phyloP scores from a whole-genome alignment of 2,797 vertebrate genomes.

The Parauchenoglanis punctatus region DNA sequence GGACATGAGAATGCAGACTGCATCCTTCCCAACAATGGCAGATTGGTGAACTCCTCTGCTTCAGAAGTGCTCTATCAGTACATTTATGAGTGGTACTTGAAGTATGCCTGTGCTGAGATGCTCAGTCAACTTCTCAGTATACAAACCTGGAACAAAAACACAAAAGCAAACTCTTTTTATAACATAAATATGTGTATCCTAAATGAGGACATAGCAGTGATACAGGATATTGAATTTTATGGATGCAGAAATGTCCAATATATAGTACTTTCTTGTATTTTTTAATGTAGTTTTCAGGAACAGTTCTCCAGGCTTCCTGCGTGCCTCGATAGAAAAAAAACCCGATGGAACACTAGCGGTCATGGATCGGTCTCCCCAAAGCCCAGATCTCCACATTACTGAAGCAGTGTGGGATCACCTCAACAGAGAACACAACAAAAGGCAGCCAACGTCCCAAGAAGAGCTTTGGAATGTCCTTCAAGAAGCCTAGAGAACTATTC shows the following conservation, averaged over 20 bases:
- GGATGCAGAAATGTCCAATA: background rate
- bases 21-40: conserved; percentile 43
- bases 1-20: conserved; percentile 46
- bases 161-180: background rate
- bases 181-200: background rate
- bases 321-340: too few relatives aligned
- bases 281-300: too few relatives aligned
- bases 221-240: background rate
- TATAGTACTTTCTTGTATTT: background rate
- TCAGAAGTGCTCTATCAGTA: background rate
- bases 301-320: too few relatives aligned
- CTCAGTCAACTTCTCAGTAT: background rate
- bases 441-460: too few relatives aligned
- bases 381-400: too few relatives aligned
- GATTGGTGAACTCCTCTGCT: background rate
- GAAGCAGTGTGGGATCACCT: too few relatives aligned
- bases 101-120: background rate
- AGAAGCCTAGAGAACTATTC: too few relatives aligned
- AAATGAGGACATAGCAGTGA: background rate
- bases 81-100: background rate
- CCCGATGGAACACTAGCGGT: too few relatives aligned
- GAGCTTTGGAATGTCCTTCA: too few relatives aligned
- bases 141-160: conserved; percentile 40
- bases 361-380: too few relatives aligned
- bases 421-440: too few relatives aligned